Percentiles rank a stretch among this genome's conserved stretches.
These are phyloP conservation scores for Eutolmus rufibarbis DNA, from an alignment of 2,888 invertebrate species.

Conservation along the genomic window DNA sequence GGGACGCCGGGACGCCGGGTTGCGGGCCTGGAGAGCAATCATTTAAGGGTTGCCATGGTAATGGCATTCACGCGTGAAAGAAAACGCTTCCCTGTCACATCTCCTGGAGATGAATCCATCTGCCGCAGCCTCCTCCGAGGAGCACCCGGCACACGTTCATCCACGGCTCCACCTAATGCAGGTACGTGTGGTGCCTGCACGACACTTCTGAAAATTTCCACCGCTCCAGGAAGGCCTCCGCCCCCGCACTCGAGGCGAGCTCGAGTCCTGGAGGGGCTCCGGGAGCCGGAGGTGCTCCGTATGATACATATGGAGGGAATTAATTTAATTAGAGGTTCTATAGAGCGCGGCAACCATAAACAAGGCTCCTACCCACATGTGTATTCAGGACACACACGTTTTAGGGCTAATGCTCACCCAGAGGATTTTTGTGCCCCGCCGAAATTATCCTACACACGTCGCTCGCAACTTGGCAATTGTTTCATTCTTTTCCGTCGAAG, in stretches of 20 bases:
- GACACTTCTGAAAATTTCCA: constrained; percentile 32
- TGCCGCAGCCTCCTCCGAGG: not conserved
- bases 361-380: constrained; percentile 7
- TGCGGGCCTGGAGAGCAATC: constrained; percentile 8
- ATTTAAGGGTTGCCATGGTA: constrained; percentile 33
- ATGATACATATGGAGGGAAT: constrained; percentile 30
- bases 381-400: constrained; percentile 37
- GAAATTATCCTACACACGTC: constrained; percentile 4
- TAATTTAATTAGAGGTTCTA: constrained; percentile 42
- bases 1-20: not conserved
- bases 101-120: not conserved
- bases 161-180: not conserved
- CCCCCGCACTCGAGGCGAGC: not conserved
- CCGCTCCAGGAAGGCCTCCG: not conserved
- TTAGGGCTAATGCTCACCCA: constrained; percentile 24
- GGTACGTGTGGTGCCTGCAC: constrained; percentile 19
- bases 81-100: constrained; percentile 22
- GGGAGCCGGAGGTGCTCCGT: not conserved
- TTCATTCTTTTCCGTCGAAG: not conserved
- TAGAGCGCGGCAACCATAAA: constrained; percentile 37
- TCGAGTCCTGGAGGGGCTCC: not conserved
- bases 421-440: not conserved
- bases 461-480: constrained; percentile 3
- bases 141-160: not conserved
- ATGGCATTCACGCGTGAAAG: constrained; percentile 29